These are phyloP conservation scores for Ranitomeya imitator DNA, from an alignment of 2,113 vertebrate genomes.

Conservation along the genomic window DNA sequence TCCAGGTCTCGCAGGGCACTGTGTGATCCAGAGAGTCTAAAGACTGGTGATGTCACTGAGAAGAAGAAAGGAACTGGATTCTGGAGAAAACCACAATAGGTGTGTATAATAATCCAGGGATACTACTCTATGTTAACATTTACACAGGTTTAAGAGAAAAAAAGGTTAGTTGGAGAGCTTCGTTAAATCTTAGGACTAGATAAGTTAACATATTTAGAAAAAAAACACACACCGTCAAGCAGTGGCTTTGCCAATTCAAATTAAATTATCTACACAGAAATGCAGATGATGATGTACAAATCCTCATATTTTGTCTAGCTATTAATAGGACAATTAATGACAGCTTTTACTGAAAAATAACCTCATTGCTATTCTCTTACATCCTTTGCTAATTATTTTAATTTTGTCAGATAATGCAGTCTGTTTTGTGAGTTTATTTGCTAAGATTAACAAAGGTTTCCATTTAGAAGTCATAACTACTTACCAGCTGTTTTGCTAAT, in stretches of 20 bases:
- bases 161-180: too few relatives aligned
- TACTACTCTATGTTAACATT: too few relatives aligned
- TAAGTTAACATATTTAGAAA: not conserved
- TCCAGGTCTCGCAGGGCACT: too few relatives aligned
- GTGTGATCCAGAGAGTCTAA: too few relatives aligned
- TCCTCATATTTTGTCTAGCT: conserved; percentile 40
- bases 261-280: not conserved
- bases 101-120: too few relatives aligned
- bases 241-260: not conserved
- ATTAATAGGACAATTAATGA: conserved; percentile 46
- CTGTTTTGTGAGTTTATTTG: not conserved
- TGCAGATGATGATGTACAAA: conserved; percentile 29
- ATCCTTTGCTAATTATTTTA: not conserved
- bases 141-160: too few relatives aligned
- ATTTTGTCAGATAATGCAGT: conserved; percentile 22
- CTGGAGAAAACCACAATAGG: too few relatives aligned
- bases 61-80: too few relatives aligned
- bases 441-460: not conserved
- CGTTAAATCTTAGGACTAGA: not conserved
- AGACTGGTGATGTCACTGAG: too few relatives aligned
- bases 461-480: conserved; percentile 4
- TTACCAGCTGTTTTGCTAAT: too few relatives aligned
- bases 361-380: conserved; percentile 27
- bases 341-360: conserved; percentile 20
- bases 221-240: not conserved